These are phyloP conservation scores for Sebastes baramenuke DNA, from an alignment of 2,797 vertebrate species.

Conservation along the genomic window DNA sequence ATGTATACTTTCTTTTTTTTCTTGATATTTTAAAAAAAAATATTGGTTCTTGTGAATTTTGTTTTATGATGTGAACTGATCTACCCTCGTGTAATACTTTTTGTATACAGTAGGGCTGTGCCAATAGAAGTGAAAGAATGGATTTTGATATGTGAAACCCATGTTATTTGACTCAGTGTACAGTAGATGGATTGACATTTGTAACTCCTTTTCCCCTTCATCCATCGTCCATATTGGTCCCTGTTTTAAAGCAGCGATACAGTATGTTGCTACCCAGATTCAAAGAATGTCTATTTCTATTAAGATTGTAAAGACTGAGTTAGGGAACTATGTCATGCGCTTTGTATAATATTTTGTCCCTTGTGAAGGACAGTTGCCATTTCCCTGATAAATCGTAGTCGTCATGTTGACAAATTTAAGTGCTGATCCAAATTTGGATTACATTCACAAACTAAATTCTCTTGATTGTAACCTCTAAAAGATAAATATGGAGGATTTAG, in stretches of 20 bases:
- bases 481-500: slow-evolving; percentile 69
- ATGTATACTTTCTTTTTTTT: slow-evolving; percentile 79
- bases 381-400: slow-evolving; percentile 36
- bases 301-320: slow-evolving; percentile 68
- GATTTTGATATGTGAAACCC: slow-evolving; percentile 79
- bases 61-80: slow-evolving; percentile 86
- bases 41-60: slow-evolving; percentile 79
- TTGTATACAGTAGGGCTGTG: slow-evolving; percentile 88
- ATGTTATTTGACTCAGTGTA: slow-evolving; percentile 73
- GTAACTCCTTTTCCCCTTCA: slow-evolving; percentile 22
- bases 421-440: slow-evolving; percentile 57
- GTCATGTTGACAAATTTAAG: slow-evolving; percentile 45
- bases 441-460: slow-evolving; percentile 57
- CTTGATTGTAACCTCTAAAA: slow-evolving; percentile 68
- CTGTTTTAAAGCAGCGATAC: slow-evolving; percentile 57
- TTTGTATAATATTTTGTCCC: slow-evolving; percentile 61
- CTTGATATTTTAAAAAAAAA: slow-evolving; percentile 62
- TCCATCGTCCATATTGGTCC: slow-evolving; percentile 44
- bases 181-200: slow-evolving; percentile 71
- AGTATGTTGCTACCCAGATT: slow-evolving; percentile 49
- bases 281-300: slow-evolving; percentile 71
- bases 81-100: slow-evolving; percentile 82
- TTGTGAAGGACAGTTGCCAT: slow-evolving; percentile 51
- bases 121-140: slow-evolving; percentile 84
- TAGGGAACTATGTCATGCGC: slow-evolving; percentile 42